Base-by-base conservation (phyloP, 1,140 invertebrate species). In the Drosophila kanapiae region DNA sequence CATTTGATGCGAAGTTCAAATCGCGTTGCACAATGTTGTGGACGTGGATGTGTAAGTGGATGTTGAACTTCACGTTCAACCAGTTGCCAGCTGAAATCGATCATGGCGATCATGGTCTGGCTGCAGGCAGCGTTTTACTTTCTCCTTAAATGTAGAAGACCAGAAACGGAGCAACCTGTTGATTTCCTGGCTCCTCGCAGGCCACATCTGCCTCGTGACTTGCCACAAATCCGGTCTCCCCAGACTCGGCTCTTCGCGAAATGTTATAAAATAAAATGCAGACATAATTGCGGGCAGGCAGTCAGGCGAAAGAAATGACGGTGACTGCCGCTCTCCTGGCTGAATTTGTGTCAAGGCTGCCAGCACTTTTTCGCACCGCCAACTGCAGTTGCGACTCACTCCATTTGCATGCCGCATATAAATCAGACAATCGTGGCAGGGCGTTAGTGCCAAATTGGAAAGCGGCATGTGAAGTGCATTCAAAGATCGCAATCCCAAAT, bases 141-240 rank as follows among this genome's bases (percentile, higher is more conserved):
- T 87, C 84, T 84, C 84, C 85, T 84, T 84, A 88, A 87, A 88
- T 61, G 84, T 84, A 88, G 85, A 88, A 88, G 85, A 90, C 78
- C 43, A 80, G 69, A 80, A 80, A 65, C 69, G 53, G 69, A 72
- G 67, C 69, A 72, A 72, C 69, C 54, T 64, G 78, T 90, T 78
- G 77, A 88, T 88, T 88, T 88, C 84, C 84, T 88, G 84, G 45
- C 63, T 59, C 31, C 40, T 38, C 43, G 29, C 68, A 51, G 62
- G 54, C 71, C 75, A 82, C 84, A 87, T 87, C 84, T 87, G 84
- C 83, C 84, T 75, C 77, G 80, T 84, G 83, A 87, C 84, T 84
- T 74, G 84, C 76, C 64, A 63, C 47, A 78, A 84, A 90, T 88
- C 84, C 84, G 81, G 84, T 88, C 87, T 31, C 47, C n/a, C 47